phyloP scores from a whole-genome alignment of 1,140 invertebrate species.

The Pseudomyrmex gracilis region DNA sequence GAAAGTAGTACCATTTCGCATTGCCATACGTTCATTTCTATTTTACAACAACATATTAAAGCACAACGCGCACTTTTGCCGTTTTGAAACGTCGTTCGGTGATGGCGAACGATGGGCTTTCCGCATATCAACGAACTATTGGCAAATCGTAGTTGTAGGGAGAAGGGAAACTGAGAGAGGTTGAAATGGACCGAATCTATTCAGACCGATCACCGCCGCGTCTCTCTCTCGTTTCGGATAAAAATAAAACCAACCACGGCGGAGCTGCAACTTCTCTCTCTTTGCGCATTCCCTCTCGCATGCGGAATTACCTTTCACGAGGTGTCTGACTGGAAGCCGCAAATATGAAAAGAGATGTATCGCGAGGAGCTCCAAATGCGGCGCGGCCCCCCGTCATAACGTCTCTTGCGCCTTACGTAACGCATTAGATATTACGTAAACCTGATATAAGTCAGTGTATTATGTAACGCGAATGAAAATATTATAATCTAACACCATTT shows the following conservation, averaged over 20 bases:
- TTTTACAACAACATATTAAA: slow-evolving; percentile 34
- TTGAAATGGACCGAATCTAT: slow-evolving; percentile 50
- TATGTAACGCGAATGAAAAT: neutral
- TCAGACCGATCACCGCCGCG: slow-evolving; percentile 27
- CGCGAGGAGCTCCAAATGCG: neutral
- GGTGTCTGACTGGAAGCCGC: slow-evolving; percentile 29
- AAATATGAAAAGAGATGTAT: slow-evolving; percentile 46
- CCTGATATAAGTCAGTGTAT: neutral
- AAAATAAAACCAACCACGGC: slow-evolving; percentile 64
- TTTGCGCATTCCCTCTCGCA: slow-evolving; percentile 59
- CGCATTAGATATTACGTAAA: slow-evolving; percentile 38
- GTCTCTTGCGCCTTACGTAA: slow-evolving; percentile 25
- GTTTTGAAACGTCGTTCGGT: slow-evolving; percentile 68
- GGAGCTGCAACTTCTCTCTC: slow-evolving; percentile 7
- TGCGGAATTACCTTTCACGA: slow-evolving; percentile 67
- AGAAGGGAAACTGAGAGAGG: slow-evolving; percentile 21
- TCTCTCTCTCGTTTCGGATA: slow-evolving; percentile 63
- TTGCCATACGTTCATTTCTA: slow-evolving; percentile 64
- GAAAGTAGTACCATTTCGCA: slow-evolving; percentile 14
- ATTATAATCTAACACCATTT: neutral
- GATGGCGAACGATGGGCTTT: slow-evolving; percentile 66
- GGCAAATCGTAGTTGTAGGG: slow-evolving; percentile 65
- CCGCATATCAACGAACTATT: slow-evolving; percentile 75
- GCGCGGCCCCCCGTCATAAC: neutral
- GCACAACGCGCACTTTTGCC: slow-evolving; percentile 58